Base-by-base conservation (phyloP, 1,140 invertebrate genomes). In the Kradibia gibbosae region DNA sequence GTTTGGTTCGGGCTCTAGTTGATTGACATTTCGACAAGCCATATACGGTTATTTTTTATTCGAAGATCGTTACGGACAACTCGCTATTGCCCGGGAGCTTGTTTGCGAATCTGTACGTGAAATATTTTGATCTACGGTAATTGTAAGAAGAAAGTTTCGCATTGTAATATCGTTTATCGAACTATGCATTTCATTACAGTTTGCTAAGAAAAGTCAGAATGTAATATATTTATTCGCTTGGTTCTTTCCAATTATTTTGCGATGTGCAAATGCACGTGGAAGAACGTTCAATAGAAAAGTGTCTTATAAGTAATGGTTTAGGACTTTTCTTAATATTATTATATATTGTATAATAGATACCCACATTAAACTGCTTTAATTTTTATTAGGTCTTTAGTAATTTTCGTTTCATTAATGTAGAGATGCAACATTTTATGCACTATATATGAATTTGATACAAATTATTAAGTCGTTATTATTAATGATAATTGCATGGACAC, bases 1-100 rank as follows among this genome's bases (percentile, higher is more conserved):
- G 3, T 5, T 1, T 10, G 25, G 67, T 22, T 39, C 31, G 20
- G 39, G 22, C 17, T 31, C 67, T 71, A 1, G 15, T 42, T 71
- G 39, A 71, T n/a, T 71, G 67, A 72, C 70, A 31, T 50, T 72
- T 70, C 3, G 65, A 50, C 42, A 50, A 50, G n/a, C 17, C 70
- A 28, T 45, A 50, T 25, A 28, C 42, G 70, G 70, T 10, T n/a
- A 50, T 28, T 72, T 72, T 50, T 17, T 13, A 20, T 3, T 8
- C 15, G 3, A 11, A 15, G 11, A 65, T 34, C 28, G 34, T 65
- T 65, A n/a, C 53, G 17, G 25, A 13, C 57, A 2, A 13, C 1
- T 11, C 28, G 57, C 25, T 22, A 31, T 60, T n/a, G 65, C 42
- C n/a, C 25, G n/a, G 20, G 34, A n/a, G 22, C 20, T 31, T 28